Evolutionary conservation across 2,113 vertebrate genomes (phyloP).

Genomic region (Lutjanus erythropterus): DNA sequence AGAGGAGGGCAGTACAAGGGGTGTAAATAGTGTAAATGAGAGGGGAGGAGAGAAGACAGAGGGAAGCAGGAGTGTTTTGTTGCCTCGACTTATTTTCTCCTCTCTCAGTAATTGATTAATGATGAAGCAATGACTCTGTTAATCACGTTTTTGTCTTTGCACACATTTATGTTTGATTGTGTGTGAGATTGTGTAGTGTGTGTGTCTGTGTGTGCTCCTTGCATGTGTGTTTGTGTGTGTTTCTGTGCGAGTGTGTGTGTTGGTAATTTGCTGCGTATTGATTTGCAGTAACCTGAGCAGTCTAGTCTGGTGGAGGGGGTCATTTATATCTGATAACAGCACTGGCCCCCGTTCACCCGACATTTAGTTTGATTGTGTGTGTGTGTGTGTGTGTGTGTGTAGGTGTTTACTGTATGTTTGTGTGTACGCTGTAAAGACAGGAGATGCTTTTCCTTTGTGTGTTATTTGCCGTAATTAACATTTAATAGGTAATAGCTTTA

Average conservation of each 20-base stretch:
- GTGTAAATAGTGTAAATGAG: conserved; percentile 7
- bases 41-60: conserved; percentile 7
- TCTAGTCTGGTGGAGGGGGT: conserved; percentile 69
- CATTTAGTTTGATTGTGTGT: conserved; percentile 53
- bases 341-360: conserved; percentile 62
- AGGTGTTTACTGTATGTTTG: background rate
- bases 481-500: conserved; percentile 47
- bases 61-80: background rate
- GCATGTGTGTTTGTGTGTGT: conserved; percentile 35
- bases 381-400: conserved; percentile 2
- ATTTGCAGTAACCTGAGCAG: conserved; percentile 79
- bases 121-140: conserved; percentile 56
- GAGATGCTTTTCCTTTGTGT: conserved; percentile 27
- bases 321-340: conserved; percentile 76
- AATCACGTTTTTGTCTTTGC: conserved; percentile 49
- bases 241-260: conserved; percentile 31
- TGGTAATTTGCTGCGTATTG: conserved; percentile 77
- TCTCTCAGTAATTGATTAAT: conserved; percentile 51
- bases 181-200: conserved; percentile 3
- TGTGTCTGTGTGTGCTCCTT: conserved; percentile 4
- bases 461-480: conserved; percentile 67
- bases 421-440: background rate
- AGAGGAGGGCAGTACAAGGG: background rate
- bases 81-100: background rate
- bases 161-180: conserved; percentile 32